Evolutionary conservation across 2,797 vertebrate species (phyloP).

Genomic region (Sternotherus odoratus): DNA sequence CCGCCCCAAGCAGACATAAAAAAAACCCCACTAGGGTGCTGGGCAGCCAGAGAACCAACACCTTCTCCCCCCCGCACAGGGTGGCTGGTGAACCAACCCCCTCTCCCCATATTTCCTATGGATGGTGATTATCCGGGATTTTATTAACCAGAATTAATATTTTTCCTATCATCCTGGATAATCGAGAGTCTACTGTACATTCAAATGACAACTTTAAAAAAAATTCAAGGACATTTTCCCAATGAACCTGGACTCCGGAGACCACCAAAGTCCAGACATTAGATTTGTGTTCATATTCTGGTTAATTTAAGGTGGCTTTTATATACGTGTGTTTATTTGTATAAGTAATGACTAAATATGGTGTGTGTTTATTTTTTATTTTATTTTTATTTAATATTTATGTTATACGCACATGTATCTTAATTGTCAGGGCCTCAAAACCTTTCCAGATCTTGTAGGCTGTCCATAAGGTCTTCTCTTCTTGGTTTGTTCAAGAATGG

Average conservation of each 20-base stretch:
- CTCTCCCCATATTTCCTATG: too few relatives aligned
- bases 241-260: background rate
- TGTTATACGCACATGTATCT: background rate
- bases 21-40: too few relatives aligned
- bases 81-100: too few relatives aligned
- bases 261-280: background rate
- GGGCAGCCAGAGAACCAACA: too few relatives aligned
- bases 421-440: background rate
- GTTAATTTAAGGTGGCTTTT: background rate
- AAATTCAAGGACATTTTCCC: background rate
- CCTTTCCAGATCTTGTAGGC: conserved; percentile 26
- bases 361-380: background rate
- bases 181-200: too few relatives aligned
- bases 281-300: background rate
- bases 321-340: background rate
- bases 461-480: background rate
- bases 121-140: too few relatives aligned
- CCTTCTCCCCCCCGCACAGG: too few relatives aligned
- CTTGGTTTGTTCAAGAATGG: background rate
- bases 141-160: too few relatives aligned
- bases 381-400: background rate
- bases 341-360: background rate
- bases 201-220: background rate
- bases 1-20: too few relatives aligned
- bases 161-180: too few relatives aligned